Evolutionary conservation across 2,113 vertebrate genomes (phyloP).

Genomic region (Limnothrissa miodon): DNA sequence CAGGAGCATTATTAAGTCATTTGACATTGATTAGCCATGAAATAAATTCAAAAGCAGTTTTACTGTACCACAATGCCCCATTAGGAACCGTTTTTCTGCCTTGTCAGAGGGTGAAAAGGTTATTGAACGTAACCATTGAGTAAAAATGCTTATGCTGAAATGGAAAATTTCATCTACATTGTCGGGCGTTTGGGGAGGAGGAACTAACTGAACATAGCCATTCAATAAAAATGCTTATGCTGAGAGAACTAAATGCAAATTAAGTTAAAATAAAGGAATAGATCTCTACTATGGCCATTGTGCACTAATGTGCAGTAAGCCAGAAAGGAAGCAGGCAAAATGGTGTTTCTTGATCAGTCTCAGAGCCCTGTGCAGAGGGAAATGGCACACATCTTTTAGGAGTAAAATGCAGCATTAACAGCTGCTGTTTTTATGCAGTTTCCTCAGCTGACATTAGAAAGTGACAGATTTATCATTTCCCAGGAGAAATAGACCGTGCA

Average conservation of each 20-base stretch:
- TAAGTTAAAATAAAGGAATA: too few species aligned
- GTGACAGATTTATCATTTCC: slow-evolving; percentile 25
- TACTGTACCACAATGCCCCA: neutral
- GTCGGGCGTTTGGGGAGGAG: neutral
- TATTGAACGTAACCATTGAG: too few species aligned
- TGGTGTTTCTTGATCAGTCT: neutral
- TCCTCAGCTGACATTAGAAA: slow-evolving; percentile 3
- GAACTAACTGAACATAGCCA: neutral
- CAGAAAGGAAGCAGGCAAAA: neutral
- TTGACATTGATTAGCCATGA: neutral
- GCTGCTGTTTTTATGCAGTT: slow-evolving; percentile 20
- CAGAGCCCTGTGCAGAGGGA: neutral
- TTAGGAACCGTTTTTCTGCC: neutral
- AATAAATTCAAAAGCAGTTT: neutral
- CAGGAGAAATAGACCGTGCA: slow-evolving; percentile 23
- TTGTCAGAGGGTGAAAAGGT: neutral
- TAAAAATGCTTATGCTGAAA: neutral
- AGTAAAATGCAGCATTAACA: slow-evolving; percentile 31
- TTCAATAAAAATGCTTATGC: neutral
- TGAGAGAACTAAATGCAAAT: neutral
- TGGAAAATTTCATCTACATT: neutral
- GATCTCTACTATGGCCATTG: too few species aligned
- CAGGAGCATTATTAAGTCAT: neutral
- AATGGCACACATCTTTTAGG: neutral
- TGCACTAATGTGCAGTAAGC: too few species aligned